These are phyloP conservation scores for Denticeps clupeoides DNA, from an alignment of 2,797 vertebrate genomes.

Conservation along the genomic window DNA sequence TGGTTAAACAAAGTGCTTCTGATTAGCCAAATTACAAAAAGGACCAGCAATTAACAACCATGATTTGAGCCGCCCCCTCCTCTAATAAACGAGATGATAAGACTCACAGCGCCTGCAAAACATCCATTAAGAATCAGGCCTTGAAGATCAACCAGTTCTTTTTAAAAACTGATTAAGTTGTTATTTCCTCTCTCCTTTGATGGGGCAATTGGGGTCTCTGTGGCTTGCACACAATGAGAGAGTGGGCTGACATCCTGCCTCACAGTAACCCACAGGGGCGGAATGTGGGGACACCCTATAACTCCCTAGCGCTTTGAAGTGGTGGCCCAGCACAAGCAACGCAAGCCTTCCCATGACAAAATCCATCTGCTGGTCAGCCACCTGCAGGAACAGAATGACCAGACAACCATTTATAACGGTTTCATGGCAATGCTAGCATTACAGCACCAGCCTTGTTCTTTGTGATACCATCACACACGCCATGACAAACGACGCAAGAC, in stretches of 20 bases:
- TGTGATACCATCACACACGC: conserved; percentile 40
- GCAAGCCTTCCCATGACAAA: conserved; percentile 51
- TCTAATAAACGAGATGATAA: too few relatives aligned
- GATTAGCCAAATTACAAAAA: too few relatives aligned
- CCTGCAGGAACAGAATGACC: conserved; percentile 48
- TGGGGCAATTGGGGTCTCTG: background rate
- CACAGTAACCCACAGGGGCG: too few relatives aligned
- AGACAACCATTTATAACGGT: conserved; percentile 36
- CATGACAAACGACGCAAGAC: conserved; percentile 10
- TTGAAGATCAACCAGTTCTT: conserved; percentile 1
- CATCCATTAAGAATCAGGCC: background rate
- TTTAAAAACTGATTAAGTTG: background rate
- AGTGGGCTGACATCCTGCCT: background rate
- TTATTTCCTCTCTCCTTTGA: conserved; percentile 1
- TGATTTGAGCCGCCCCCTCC: too few relatives aligned
- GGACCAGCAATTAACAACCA: too few relatives aligned
- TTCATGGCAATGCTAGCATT: conserved; percentile 54
- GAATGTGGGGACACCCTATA: too few relatives aligned
- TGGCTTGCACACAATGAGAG: too few relatives aligned
- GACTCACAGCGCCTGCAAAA: background rate
- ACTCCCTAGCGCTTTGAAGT: conserved; percentile 66
- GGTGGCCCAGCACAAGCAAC: conserved; percentile 52
- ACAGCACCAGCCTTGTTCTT: conserved; percentile 48
- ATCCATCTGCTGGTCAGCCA: conserved; percentile 44
- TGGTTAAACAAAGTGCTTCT: too few relatives aligned